Base-by-base conservation (phyloP, 2,888 invertebrate species). In the Phortica magna region DNA sequence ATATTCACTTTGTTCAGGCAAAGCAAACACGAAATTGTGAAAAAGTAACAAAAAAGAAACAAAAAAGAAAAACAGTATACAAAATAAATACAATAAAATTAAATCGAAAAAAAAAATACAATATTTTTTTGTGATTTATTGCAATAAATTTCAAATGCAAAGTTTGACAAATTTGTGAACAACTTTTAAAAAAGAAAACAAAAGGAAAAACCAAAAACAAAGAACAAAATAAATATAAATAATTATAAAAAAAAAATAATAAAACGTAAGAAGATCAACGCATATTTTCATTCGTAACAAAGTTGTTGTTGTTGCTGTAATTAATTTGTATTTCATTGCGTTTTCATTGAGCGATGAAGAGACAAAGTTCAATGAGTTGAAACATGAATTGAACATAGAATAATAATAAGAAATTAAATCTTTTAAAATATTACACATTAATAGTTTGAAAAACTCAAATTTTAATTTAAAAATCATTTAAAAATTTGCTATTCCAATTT, bases 1-100 rank as follows among this genome's bases (percentile, higher is more conserved):
- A 85, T 88, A 87, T 82, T 48, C 48, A 48, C 9, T 48, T 9
- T 48, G 14, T 31, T 31, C 31, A 31, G 31, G 31, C 31, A 31
- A 31, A 55, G 1, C 14, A 61, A 19, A 22, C 17, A 19, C 17
- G 43, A 61, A 41, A 19, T 73, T 19, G 42, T 61, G 61, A 19
- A 39, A 19, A 61, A 31, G 17, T 43, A 57, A 73, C 43, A 41
- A 43, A 75, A 75, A 73, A 48, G 14, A 61, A 71, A 61, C 53
- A 72, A 67, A 57, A 48, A 72, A 65, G 39, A 39, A 43, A 55
- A 31, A 55, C 71, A 55, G 22, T 31, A 78, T 77, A 80, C 80
- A 75, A 77, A 76, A 77, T 76, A 77, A 73, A 78, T 77, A 72
- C 73, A n/a, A 78, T n/a, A n/a, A 73, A 76, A 59, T 43, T 59